phyloP scores from a whole-genome alignment of 1,140 invertebrate species.

The Plectrocnemia conspersa region DNA sequence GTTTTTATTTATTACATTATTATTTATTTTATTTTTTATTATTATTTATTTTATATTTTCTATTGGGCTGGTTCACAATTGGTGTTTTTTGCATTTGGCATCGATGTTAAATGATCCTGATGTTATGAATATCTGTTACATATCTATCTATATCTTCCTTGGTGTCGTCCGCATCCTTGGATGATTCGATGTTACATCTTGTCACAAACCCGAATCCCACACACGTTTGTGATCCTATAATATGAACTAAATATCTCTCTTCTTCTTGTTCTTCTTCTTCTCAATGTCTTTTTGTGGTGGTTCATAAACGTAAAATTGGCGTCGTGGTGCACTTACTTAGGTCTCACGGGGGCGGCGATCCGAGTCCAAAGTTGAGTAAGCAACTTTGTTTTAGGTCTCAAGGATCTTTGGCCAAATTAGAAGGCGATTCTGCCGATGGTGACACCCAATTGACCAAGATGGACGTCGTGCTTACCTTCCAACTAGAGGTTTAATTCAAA shows the following conservation, averaged over 20 bases:
- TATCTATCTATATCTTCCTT: not conserved
- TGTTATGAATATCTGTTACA: not conserved
- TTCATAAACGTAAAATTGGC: not conserved
- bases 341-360: slow-evolving; percentile 38
- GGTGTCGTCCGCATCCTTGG: not conserved
- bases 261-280: slow-evolving; percentile 4
- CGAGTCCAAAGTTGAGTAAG: slow-evolving; percentile 54
- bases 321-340: slow-evolving; percentile 14
- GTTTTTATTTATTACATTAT: not conserved
- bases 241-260: not conserved
- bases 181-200: slow-evolving; percentile 3
- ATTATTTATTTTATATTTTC: not conserved
- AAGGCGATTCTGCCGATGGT: slow-evolving; percentile 85
- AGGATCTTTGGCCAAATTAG: slow-evolving; percentile 88
- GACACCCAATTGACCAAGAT: slow-evolving; percentile 90
- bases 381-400: slow-evolving; percentile 72
- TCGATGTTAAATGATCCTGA: slow-evolving; percentile 6
- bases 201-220: not conserved
- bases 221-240: not conserved
- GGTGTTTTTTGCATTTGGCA: slow-evolving; percentile 8
- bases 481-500: slow-evolving; percentile 93
- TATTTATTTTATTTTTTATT: slow-evolving; percentile 7
- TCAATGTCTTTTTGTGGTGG: not conserved
- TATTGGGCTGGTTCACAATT: slow-evolving; percentile 2
- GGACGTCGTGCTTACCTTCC: slow-evolving; percentile 95